phyloP scores from a whole-genome alignment of 2,797 vertebrate genomes.

The Allobates femoralis region DNA sequence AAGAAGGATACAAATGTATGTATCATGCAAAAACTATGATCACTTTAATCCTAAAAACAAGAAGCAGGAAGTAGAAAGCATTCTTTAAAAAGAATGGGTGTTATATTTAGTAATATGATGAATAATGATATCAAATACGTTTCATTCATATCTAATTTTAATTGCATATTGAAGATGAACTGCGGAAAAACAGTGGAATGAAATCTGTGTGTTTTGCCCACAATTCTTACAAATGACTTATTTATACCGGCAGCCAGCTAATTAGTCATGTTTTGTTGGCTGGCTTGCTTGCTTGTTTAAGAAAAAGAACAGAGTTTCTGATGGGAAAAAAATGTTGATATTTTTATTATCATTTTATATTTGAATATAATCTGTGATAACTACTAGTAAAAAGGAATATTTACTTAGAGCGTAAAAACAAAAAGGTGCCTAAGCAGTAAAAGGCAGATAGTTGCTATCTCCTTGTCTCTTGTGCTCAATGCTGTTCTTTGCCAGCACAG shows the following conservation, averaged over 20 bases:
- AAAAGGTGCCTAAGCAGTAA: too few species aligned
- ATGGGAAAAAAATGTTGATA: background rate
- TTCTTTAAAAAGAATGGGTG: background rate
- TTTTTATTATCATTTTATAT: background rate
- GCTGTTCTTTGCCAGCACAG: too few species aligned
- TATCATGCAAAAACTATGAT: too few species aligned
- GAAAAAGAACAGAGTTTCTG: background rate
- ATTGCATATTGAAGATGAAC: background rate
- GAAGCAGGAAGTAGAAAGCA: background rate
- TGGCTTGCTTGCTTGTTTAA: background rate
- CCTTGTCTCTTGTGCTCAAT: too few species aligned
- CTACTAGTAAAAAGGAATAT: too few species aligned
- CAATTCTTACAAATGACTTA: constrained; percentile 30
- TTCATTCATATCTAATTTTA: background rate
- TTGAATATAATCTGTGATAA: background rate
- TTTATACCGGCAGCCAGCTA: constrained; percentile 27
- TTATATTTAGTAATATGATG: background rate
- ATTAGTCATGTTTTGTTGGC: constrained; percentile 49
- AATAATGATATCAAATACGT: background rate
- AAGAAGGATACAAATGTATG: too few species aligned
- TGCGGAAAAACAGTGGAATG: background rate
- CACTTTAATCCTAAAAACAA: too few species aligned
- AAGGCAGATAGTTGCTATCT: too few species aligned
- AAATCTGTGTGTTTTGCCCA: constrained; percentile 23
- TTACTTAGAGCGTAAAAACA: too few species aligned